Evolutionary conservation across 2,113 vertebrate species (phyloP), one percentile per base, ranked within the genome.

Genomic region (Oxyruncus cristatus): DNA sequence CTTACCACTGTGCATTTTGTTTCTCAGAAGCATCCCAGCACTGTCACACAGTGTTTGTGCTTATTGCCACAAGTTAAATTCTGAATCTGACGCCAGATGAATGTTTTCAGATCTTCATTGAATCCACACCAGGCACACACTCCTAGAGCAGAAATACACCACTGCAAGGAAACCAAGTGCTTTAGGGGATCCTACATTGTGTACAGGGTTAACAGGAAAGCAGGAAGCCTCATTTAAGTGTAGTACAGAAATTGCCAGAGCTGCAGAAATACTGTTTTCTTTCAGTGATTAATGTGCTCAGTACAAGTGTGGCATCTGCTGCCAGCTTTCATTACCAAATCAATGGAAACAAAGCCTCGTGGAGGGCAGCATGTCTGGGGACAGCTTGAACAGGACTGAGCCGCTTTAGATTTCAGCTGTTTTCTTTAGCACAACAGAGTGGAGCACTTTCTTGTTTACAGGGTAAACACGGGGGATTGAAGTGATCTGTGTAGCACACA

Each of bases 401-500:
- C 98, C 21, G 98, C 98, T 98, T 92, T 32, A 82, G 81, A 85
- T 97, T 98, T 97, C 44, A 68, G 96, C 89, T 97, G 79, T 96
- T 97, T 97, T 97, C 97, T 98, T 98, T 94, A 97, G 95, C 97
- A 97, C 95, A 98, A 91, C 89, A 73, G 94, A 81, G 85, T 91
- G 93, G 97, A 97, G 97, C 96, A 97, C 97, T 97, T 95, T 98
- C 82, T 96, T 98, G 97, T 98, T 98, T 98, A 97, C 85, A 98
- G 96, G 93, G 88, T 98, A 98, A 98, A 98, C 97, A 98, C 46
- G 85, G 20, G 83, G 93, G 93, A 96, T 87, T 97, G 95, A 91
- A 94, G 94, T 81, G 94, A 96, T 97, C 96, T 95, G 85, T 94
- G 74, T 63, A 93, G 92, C 81, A 95, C 82, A 92, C 93, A 95